Conservation (phyloP, 2,113 vertebrate species). For the Polypterus bichir region DNA sequence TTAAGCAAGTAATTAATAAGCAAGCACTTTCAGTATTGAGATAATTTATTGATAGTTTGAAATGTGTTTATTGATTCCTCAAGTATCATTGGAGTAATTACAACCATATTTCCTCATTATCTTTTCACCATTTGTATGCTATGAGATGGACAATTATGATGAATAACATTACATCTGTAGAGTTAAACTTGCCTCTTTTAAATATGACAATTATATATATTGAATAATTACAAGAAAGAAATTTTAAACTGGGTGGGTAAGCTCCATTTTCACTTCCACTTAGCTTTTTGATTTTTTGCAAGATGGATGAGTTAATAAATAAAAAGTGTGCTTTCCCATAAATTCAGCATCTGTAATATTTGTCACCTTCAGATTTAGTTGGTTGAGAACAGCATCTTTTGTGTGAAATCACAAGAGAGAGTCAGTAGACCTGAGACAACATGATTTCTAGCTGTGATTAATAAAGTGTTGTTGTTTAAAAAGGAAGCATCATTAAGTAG, state of each 20-base stretch:
- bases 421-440: slow-evolving; percentile 26
- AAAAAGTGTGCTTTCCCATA: slow-evolving; percentile 47
- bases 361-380: slow-evolving; percentile 52
- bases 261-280: slow-evolving; percentile 28
- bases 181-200: slow-evolving; percentile 38
- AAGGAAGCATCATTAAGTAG: slow-evolving; percentile 24
- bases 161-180: slow-evolving; percentile 20
- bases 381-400: slow-evolving; percentile 46
- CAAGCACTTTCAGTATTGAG: slow-evolving; percentile 9
- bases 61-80: slow-evolving; percentile 18
- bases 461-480: slow-evolving; percentile 34
- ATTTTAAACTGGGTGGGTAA: slow-evolving; percentile 42
- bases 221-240: slow-evolving; percentile 43
- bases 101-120: slow-evolving; percentile 26
- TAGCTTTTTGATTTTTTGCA: slow-evolving; percentile 47
- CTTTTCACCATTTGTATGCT: slow-evolving; percentile 15
- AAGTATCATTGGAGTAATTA: slow-evolving; percentile 19
- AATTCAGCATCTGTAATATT: slow-evolving; percentile 58
- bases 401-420: slow-evolving; percentile 41
- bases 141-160: slow-evolving; percentile 2
- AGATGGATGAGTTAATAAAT: slow-evolving; percentile 63
- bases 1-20: slow-evolving; percentile 6
- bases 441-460: slow-evolving; percentile 34
- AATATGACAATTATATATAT: slow-evolving; percentile 47
- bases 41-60: slow-evolving; percentile 15